A percentile compares a stretch with the other conserved stretches of the same genome.
Conservation (phyloP, 2,113 vertebrate species). For the Carassius gibelio region DNA sequence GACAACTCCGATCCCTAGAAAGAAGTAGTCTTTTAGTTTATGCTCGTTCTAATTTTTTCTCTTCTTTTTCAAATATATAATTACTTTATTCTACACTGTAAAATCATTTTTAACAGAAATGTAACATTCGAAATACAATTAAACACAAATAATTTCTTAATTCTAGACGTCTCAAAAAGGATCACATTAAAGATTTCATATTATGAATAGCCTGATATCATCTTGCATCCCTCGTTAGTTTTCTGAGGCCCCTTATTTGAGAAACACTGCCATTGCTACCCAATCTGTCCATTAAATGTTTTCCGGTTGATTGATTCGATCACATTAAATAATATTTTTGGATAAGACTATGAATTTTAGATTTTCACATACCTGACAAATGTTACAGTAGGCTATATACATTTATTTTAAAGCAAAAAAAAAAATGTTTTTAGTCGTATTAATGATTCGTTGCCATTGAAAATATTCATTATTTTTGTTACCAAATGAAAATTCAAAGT, state of each 20-base stretch:
- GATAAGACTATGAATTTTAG: background rate
- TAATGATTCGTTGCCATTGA: background rate
- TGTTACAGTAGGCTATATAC: background rate
- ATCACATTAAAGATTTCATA: background rate
- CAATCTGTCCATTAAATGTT: background rate
- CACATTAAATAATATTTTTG: background rate
- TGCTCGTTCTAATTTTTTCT: background rate
- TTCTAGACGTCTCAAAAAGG: background rate
- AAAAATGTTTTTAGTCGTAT: background rate
- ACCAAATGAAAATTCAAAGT: background rate
- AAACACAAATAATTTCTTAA: background rate
- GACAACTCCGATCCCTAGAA: background rate
- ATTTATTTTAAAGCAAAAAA: background rate
- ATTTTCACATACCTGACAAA: background rate
- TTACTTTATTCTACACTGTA: background rate
- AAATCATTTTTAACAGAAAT: background rate
- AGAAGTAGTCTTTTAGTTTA: background rate
- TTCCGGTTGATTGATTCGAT: background rate
- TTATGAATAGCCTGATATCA: background rate
- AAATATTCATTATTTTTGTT: background rate
- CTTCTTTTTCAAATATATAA: background rate
- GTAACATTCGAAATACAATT: background rate
- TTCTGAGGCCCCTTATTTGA: too few relatives aligned
- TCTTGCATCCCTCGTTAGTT: too few relatives aligned
- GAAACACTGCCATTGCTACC: too few relatives aligned